Evolutionary conservation across 2,888 invertebrate species (phyloP), one percentile per base, ranked within the genome.

Genomic region (Lymantria monacha): DNA sequence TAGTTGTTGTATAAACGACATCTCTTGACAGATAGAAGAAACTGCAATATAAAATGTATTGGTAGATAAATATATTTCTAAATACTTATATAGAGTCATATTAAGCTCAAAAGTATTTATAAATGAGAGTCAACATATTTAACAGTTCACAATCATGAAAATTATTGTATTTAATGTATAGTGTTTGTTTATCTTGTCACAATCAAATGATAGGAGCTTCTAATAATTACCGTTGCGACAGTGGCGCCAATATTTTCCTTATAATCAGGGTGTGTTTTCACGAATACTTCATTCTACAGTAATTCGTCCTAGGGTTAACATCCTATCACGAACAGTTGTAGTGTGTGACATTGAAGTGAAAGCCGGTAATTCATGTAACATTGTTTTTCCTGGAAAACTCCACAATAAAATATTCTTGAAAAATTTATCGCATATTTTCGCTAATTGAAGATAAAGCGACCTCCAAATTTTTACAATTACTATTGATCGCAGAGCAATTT

Each of bases 221-320:
- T 56, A 14, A 50, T 68, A 60, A 57, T 59, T 53, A 56, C 81
- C 89, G 78, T 64, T 8, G 72, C 82, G 81, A 81, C 66, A 66
- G 84, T 87, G 76, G 90, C 89, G 90, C 89, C 87, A 79, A 68
- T 88, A 76, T 90, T 90, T 90, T 88, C 88, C 86, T 82, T 91
- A 91, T 89, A 90, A 73, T 88, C 83, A 81, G 85, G 81, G 85
- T 83, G 83, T 87, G 84, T 90, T 89, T 89, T 88, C 89, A 87
- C 78, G 83, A 83, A 85, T 84, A 81, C 90, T 76, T 90, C 90
- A 91, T 88, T 91, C 89, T 76, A 82, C 81, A 66, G 79, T 83
- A 88, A 89, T 78, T 83, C 90, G 87, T 88, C 85, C 76, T 83
- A 86, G 85, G 81, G 90, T 85, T 75, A 85, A 88, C 90, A 88